Percentiles rank a stretch among this genome's conserved stretches.
phyloP scores from a whole-genome alignment of 2,113 vertebrate genomes.

The Pristiophorus japonicus region DNA sequence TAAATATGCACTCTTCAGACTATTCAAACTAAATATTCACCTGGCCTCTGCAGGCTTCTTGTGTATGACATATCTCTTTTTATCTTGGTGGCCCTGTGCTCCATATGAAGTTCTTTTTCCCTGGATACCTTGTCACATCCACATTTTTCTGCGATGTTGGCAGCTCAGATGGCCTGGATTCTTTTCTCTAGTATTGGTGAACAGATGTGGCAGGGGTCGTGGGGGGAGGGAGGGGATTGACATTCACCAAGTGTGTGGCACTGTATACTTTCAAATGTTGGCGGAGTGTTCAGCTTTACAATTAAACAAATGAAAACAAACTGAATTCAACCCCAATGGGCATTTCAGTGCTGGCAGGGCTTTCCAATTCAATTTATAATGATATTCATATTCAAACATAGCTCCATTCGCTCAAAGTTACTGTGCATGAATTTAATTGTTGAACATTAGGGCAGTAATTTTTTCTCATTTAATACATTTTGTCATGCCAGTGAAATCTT shows the following conservation, averaged over 20 bases:
- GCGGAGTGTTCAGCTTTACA: background rate
- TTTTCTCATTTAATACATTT: constrained; percentile 17
- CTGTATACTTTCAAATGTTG: background rate
- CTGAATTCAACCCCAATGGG: constrained; percentile 11
- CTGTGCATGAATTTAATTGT: background rate
- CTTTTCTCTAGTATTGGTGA: background rate
- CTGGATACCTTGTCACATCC: background rate
- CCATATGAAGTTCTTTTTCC: background rate
- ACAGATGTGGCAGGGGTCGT: background rate
- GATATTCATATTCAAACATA: background rate
- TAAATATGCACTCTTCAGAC: background rate
- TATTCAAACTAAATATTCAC: background rate
- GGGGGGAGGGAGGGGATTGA: too few relatives aligned
- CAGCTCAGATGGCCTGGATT: background rate
- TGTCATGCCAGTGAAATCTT: background rate
- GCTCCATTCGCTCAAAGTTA: background rate
- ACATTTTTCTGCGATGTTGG: background rate
- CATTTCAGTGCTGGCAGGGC: background rate
- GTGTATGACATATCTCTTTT: background rate
- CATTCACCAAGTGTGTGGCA: background rate
- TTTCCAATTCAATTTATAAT: background rate
- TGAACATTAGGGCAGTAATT: background rate
- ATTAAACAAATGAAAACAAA: background rate
- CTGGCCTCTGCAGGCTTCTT: background rate
- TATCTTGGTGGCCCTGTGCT: background rate